A percentile compares a stretch with the other conserved stretches of the same genome.
Conservation (phyloP, 2,888 invertebrate genomes). For the Physocephala rufipes region DNA sequence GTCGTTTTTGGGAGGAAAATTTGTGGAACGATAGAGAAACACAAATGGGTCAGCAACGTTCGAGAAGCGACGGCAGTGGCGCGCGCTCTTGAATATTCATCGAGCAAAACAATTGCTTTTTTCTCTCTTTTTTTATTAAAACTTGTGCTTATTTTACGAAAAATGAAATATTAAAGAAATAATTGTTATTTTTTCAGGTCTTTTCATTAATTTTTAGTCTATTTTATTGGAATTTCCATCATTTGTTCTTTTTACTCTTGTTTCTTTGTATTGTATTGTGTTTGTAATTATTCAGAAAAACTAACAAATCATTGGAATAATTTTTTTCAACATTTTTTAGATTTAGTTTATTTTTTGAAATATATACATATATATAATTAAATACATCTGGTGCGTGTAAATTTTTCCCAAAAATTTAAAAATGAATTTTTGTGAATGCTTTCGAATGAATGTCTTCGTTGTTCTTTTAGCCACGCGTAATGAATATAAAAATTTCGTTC, state of each 20-base stretch:
- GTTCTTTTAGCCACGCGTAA: too few relatives aligned
- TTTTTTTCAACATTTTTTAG: background rate
- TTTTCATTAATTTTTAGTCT: background rate
- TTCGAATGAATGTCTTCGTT: too few relatives aligned
- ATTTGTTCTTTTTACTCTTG: slow-evolving; percentile 8
- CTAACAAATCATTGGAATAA: background rate
- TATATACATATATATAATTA: too few relatives aligned
- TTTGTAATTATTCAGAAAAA: too few relatives aligned
- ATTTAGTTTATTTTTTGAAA: background rate
- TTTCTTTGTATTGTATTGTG: too few relatives aligned
- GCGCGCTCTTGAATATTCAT: slow-evolving; percentile 14
- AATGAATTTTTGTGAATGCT: too few relatives aligned
- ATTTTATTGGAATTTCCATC: background rate
- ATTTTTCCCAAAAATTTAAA: too few relatives aligned
- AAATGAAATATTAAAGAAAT: slow-evolving; percentile 2
- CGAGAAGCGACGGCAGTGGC: background rate
- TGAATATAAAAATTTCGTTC: too few relatives aligned
- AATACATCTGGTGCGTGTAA: too few relatives aligned
- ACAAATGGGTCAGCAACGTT: background rate
- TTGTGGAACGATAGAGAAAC: background rate
- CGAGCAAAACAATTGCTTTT: slow-evolving; percentile 1
- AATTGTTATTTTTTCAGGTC: slow-evolving; percentile 4
- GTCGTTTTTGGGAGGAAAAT: background rate
- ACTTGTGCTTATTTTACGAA: too few relatives aligned
- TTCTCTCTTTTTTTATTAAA: slow-evolving; percentile 3